Conservation (phyloP, 1,140 invertebrate species). For the Polypedilum vanderplanki region DNA sequence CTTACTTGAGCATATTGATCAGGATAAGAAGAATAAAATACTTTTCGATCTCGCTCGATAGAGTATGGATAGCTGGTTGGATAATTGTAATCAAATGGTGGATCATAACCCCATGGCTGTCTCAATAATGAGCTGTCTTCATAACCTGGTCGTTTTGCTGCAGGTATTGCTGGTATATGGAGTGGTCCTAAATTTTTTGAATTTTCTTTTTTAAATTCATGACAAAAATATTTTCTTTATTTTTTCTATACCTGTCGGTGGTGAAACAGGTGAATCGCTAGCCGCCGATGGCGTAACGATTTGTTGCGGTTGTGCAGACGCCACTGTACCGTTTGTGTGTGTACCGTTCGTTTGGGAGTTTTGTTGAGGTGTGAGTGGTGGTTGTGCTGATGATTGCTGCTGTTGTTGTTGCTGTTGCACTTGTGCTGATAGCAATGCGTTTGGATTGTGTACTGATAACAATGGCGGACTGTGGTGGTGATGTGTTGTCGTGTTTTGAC, state of each 20-base stretch:
- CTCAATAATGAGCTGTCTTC: slow-evolving; percentile 43
- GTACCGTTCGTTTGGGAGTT: slow-evolving; percentile 21
- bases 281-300: slow-evolving; percentile 44
- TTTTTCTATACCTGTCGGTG: slow-evolving; percentile 41
- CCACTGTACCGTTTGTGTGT: slow-evolving; percentile 40
- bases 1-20: slow-evolving; percentile 43
- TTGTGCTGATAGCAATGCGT: slow-evolving; percentile 30
- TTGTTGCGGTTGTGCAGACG: slow-evolving; percentile 41
- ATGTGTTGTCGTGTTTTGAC: slow-evolving; percentile 35
- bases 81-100: slow-evolving; percentile 41
- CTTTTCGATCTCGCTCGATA: slow-evolving; percentile 42
- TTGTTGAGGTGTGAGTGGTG: slow-evolving; percentile 30
- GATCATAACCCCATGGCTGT: slow-evolving; percentile 42
- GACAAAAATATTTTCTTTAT: background rate
- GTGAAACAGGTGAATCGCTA: slow-evolving; percentile 44
- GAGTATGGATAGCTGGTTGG: slow-evolving; percentile 38
- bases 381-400: slow-evolving; percentile 30
- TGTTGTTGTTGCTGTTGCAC: slow-evolving; percentile 39
- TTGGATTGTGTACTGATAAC: slow-evolving; percentile 36
- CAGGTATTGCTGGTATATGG: slow-evolving; percentile 40
- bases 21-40: slow-evolving; percentile 42
- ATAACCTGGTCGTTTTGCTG: slow-evolving; percentile 40
- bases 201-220: too few relatives aligned
- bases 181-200: slow-evolving; percentile 37
- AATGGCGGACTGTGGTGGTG: slow-evolving; percentile 39